These are phyloP conservation scores for Myripristis jacobus DNA, from an alignment of 2,797 vertebrate species.

Conservation along the genomic window DNA sequence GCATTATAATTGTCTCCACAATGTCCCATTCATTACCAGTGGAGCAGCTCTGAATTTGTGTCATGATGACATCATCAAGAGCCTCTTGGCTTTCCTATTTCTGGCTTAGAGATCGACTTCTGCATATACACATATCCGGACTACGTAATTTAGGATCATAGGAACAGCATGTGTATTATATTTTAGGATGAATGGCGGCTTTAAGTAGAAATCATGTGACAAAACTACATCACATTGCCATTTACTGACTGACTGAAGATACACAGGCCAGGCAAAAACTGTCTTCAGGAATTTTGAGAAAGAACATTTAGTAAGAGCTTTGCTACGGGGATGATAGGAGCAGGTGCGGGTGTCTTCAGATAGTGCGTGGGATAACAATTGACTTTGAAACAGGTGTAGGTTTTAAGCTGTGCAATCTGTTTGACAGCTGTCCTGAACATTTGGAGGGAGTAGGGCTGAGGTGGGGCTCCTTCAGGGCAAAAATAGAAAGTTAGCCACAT, in stretches of 20 bases:
- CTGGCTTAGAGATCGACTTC: conserved; percentile 5
- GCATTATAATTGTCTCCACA: conserved; percentile 2
- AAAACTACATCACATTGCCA: not conserved
- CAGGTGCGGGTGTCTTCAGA: conserved; percentile 45
- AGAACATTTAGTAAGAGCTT: not conserved
- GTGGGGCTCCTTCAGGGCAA: conserved; percentile 34
- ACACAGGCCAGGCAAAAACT: not conserved
- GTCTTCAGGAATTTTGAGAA: not conserved
- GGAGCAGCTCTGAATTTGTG: conserved; percentile 7
- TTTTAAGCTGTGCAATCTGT: conserved; percentile 28
- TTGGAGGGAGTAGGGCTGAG: conserved; percentile 16
- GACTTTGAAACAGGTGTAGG: conserved; percentile 69
- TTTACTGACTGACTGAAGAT: conserved; percentile 7
- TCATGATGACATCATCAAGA: not conserved
- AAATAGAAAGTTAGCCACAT: conserved; percentile 73
- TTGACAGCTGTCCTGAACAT: conserved; percentile 74
- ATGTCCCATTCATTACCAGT: conserved; percentile 12
- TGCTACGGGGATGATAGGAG: not conserved
- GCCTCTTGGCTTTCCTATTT: conserved; percentile 6
- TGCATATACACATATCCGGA: not conserved
- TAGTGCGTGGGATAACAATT: conserved; percentile 56
- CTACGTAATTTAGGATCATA: not conserved
- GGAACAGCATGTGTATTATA: not conserved
- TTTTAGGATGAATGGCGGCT: conserved; percentile 2
- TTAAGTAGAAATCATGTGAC: conserved; percentile 10